Evolutionary conservation across 2,797 vertebrate genomes (phyloP).

Genomic region (Coracias cyanogaster): DNA sequence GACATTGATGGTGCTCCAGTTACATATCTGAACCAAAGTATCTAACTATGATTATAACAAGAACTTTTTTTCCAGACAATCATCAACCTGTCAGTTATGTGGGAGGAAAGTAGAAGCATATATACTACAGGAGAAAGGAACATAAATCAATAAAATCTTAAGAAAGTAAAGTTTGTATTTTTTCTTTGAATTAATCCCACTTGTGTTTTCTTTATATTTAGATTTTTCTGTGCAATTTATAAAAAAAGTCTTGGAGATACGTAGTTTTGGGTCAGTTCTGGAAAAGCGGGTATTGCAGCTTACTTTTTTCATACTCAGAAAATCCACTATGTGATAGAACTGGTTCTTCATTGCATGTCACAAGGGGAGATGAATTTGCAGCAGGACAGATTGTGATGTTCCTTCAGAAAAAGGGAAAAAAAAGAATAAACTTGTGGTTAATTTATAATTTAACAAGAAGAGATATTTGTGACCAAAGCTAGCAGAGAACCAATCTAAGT

Average conservation of each 20-base stretch:
- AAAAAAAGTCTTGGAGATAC: neutral
- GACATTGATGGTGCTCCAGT: neutral
- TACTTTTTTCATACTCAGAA: constrained; percentile 53
- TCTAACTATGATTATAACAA: neutral
- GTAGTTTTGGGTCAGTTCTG: neutral
- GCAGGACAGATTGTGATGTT: constrained; percentile 54
- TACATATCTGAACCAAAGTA: neutral
- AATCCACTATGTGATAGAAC: neutral
- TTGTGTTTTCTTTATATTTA: neutral
- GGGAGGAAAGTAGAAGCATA: neutral
- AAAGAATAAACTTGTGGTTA: neutral
- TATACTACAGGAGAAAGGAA: neutral
- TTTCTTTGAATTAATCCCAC: neutral
- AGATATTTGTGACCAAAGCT: neutral
- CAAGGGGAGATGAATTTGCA: constrained; percentile 4
- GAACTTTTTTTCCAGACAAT: neutral
- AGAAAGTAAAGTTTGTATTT: neutral
- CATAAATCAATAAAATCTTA: neutral
- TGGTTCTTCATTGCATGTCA: constrained; percentile 39
- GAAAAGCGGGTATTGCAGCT: neutral
- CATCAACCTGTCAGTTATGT: neutral
- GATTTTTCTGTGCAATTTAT: neutral
- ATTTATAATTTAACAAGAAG: neutral
- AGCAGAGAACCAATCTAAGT: neutral
- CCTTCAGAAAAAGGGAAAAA: constrained; percentile 9